phyloP scores from a whole-genome alignment of 2,113 vertebrate genomes.

The Bolborhynchus lineola region DNA sequence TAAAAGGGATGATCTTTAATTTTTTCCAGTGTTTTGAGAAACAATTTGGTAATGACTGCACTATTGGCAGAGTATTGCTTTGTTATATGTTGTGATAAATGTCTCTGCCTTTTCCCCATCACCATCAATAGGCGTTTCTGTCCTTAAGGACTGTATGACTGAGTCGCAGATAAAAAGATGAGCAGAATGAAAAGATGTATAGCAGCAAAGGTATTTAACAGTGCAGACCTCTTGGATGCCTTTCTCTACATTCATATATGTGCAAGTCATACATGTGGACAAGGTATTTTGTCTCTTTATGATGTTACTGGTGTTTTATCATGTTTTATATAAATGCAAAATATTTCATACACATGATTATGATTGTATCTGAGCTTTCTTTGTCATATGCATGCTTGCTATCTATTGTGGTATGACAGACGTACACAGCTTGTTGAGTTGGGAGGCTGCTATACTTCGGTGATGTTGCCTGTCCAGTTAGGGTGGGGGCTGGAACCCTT shows the following conservation, averaged over 20 bases:
- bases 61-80: neutral
- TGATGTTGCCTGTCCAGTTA: neutral
- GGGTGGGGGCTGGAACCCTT: neutral
- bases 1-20: neutral
- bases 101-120: neutral
- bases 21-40: neutral
- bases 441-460: neutral
- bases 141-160: neutral
- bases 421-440: neutral
- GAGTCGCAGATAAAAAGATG: neutral
- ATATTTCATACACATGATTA: accelerated
- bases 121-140: neutral
- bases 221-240: neutral
- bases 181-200: neutral
- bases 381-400: neutral
- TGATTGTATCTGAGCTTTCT: neutral
- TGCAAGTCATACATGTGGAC: neutral
- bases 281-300: conserved; percentile 11
- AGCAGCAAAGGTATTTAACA: neutral
- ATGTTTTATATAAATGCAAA: neutral
- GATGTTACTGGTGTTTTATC: neutral
- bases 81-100: neutral
- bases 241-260: neutral
- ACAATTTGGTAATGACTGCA: neutral
- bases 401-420: neutral